phyloP scores from a whole-genome alignment of 2,888 invertebrate genomes.

The Rotaria sp. region DNA sequence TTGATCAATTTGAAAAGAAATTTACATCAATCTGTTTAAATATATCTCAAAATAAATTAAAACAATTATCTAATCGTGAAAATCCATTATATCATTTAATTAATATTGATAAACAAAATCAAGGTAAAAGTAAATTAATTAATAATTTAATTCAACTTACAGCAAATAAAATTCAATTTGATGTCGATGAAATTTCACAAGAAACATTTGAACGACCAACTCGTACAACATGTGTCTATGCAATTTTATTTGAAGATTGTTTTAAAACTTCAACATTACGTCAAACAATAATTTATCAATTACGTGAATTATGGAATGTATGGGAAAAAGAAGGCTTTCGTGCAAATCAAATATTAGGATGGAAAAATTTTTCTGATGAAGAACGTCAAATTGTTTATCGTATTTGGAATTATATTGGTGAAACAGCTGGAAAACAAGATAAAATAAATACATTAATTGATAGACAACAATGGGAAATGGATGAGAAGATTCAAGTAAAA shows the following conservation, averaged over 20 bases:
- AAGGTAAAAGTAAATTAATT: not conserved
- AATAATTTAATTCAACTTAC: not conserved
- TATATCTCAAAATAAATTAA: not conserved
- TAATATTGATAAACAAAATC: not conserved
- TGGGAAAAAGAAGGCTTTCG: slow-evolving; percentile 16
- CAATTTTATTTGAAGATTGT: not conserved
- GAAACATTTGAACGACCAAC: not conserved
- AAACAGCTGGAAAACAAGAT: not conserved
- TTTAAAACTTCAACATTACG: not conserved
- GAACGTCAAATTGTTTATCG: not conserved
- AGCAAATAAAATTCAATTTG: not conserved
- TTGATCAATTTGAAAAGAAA: not conserved
- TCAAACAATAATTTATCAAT: not conserved
- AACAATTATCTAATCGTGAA: not conserved
- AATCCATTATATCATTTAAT: not conserved
- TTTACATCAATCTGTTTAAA: not conserved
- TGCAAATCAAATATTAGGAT: not conserved
- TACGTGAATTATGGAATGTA: not conserved
- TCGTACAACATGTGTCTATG: not conserved
- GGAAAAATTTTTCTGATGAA: not conserved
- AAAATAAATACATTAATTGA: not conserved
- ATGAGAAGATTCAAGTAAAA: slow-evolving; percentile 17
- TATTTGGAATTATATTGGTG: not conserved
- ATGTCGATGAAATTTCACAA: not conserved
- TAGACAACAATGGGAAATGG: not conserved